Evolutionary conservation across 2,113 vertebrate genomes (phyloP), one percentile per base, ranked within the genome.

Genomic region (rat (Rattus norvegicus)): DNA sequence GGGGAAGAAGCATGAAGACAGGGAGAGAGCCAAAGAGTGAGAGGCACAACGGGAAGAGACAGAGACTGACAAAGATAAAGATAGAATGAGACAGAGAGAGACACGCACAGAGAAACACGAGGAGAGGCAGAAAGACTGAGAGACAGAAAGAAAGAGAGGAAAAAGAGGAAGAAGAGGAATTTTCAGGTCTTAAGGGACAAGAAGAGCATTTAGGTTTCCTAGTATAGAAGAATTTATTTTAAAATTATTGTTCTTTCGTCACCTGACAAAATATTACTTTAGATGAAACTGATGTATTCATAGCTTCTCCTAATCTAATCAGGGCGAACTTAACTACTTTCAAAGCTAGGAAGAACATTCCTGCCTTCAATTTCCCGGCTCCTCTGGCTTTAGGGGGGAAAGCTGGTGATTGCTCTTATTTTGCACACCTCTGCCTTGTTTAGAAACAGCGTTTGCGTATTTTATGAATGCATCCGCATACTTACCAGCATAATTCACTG

Each of bases 401-500:
- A 80, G 59, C 76, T 26, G 33, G 36, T 79, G 88, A 93, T 92
- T 91, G 91, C 59, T 87, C 59, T 88, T 95, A 86, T 77, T 97
- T 92, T 81, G 70, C 49, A 54, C 73, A 85, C 88, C 59, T 93
- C 70, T 69, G 94, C 88, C 17, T 77, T 81, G 52, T 93, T 93
- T 92, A 54, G 67, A 88, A 95, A 94, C 39, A 61, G 43, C 59
- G 1, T 85, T 94, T n/a, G 61, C 92, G 24, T 85, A 86, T 95
- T 88, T 97, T 96, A 94, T 83, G 81, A 96, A 93, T 89, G 96
- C 90, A 93, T 83, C 59, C 61, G 10, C 67, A 52, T 69, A 75
- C 65, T 97, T 86, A 95, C 59, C 86, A 63, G 81, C 52, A 12
- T 95, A 93, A 97, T 97, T 97, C 95, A 97, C 59, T 96, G 43